Evolutionary conservation across 2,797 vertebrate species (phyloP), one percentile per base, ranked within the genome.

Genomic region (Sorex maritimensis): DNA sequence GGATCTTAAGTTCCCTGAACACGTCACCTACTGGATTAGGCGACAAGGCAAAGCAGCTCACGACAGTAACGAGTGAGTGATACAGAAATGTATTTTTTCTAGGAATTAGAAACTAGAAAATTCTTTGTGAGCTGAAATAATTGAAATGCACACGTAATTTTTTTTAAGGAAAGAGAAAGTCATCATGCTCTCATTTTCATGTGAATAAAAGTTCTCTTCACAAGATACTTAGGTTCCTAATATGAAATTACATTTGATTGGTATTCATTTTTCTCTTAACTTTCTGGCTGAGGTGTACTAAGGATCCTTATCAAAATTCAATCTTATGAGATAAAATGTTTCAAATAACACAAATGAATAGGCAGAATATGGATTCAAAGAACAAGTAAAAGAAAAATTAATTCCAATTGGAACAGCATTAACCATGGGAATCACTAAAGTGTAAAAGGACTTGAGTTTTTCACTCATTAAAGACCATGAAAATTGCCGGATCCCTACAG

Each of bases 221-320:
- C 6, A 46, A 67, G 6, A 71, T 49, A 87, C 23, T 75, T 72
- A 75, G 72, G 14, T 69, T 90, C 38, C 67, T 61, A 65, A 49
- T 58, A 34, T 69, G 49, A 88, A 92, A 82, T 83, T 83, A 73
- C 58, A 91, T 73, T 71, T 86, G n/a, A 46, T 71, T 63, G 72
- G 17, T 79, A 68, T 63, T 81, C 19, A 28, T 65, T 65, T 65
- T 65, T 9, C 15, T 58, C 26, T 90, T 81, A 1, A 74, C n/a
- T 58, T 78, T 55, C 80, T 94, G 34, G 74, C 7, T 88, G 65
- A 81, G 30, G 52, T 80, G 82, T 94, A 52, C 30, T 72, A 26
- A 28, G 11, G 61, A 83, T 80, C 85, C 73, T 88, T 82, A 83
- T 41, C 46, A 82, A 30, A 26, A 58, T 58, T 52, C 52, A 52